phyloP scores from a whole-genome alignment of 1,140 invertebrate genomes.

The Pteromalus puparum region DNA sequence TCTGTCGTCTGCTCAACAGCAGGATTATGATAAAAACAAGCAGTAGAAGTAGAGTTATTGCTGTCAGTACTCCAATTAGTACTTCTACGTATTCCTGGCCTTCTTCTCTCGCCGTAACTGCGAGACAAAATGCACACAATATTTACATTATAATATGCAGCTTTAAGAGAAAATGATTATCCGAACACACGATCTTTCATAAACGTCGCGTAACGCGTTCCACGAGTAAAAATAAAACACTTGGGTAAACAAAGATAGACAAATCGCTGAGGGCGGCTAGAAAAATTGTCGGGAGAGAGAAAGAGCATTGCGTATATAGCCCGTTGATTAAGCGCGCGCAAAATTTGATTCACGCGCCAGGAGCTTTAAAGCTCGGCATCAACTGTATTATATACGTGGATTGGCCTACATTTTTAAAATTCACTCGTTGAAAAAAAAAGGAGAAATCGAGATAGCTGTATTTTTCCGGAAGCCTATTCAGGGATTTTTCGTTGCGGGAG shows the following conservation, averaged over 20 bases:
- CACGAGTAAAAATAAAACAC: conserved; percentile 9
- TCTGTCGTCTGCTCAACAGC: conserved; percentile 80
- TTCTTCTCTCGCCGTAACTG: conserved; percentile 79
- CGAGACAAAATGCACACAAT: conserved; percentile 31
- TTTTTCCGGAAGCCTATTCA: background rate
- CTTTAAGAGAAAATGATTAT: too few species aligned
- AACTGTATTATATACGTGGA: background rate
- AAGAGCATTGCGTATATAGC: conserved; percentile 20
- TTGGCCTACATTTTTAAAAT: conserved; percentile 10
- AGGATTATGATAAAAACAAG: conserved; percentile 82
- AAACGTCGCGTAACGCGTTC: too few species aligned
- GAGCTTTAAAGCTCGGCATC: too few species aligned
- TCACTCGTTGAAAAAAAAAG: background rate
- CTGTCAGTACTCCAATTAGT: conserved; percentile 84
- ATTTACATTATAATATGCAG: too few species aligned
- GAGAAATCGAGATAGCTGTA: too few species aligned
- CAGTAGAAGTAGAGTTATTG: conserved; percentile 81
- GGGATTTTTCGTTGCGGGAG: background rate
- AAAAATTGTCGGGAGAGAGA: conserved; percentile 50
- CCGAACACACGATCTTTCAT: too few species aligned
- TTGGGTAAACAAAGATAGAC: conserved; percentile 27
- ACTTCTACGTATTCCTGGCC: conserved; percentile 82
- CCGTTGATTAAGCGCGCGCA: conserved; percentile 54
- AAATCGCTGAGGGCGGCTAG: conserved; percentile 32
- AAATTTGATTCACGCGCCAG: conserved; percentile 54